These are phyloP conservation scores for Hyles vespertilio DNA, from an alignment of 1,140 invertebrate species.

Conservation along the genomic window DNA sequence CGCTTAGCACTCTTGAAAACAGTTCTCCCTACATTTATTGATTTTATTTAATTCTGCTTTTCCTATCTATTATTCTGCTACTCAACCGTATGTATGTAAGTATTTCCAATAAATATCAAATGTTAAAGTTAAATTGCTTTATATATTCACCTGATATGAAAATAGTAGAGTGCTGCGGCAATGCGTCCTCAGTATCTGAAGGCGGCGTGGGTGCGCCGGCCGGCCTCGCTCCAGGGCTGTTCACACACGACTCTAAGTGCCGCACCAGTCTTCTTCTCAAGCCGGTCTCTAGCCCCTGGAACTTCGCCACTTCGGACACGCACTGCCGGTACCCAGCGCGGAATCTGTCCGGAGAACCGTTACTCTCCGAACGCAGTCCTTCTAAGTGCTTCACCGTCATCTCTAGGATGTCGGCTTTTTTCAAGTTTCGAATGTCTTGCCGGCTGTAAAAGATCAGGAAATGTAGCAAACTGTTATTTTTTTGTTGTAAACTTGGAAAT, in stretches of 20 bases:
- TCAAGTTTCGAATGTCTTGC: slow-evolving; percentile 95
- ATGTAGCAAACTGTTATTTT: neutral
- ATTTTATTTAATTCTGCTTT: too few species aligned
- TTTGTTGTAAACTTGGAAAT: neutral
- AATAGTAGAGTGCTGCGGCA: slow-evolving; percentile 62
- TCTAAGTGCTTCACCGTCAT: slow-evolving; percentile 97
- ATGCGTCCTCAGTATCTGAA: slow-evolving; percentile 75
- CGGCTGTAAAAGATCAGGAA: slow-evolving; percentile 78
- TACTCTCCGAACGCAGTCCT: slow-evolving; percentile 85
- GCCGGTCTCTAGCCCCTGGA: slow-evolving; percentile 82
- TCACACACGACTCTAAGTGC: slow-evolving; percentile 84
- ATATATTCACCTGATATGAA: slow-evolving; percentile 58
- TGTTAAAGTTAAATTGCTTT: too few species aligned
- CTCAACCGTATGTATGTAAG: too few species aligned
- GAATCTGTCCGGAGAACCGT: slow-evolving; percentile 90
- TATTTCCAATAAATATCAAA: neutral
- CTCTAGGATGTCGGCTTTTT: slow-evolving; percentile 98
- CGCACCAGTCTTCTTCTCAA: slow-evolving; percentile 83
- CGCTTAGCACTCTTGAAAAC: too few species aligned
- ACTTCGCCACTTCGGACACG: slow-evolving; percentile 87
- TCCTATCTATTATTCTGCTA: too few species aligned
- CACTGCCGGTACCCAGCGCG: slow-evolving; percentile 93
- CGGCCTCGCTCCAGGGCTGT: slow-evolving; percentile 53
- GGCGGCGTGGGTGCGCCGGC: slow-evolving; percentile 77
- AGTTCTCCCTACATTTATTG: too few species aligned